phyloP scores from a whole-genome alignment of 2,888 invertebrate species.

The Hyalella azteca region DNA sequence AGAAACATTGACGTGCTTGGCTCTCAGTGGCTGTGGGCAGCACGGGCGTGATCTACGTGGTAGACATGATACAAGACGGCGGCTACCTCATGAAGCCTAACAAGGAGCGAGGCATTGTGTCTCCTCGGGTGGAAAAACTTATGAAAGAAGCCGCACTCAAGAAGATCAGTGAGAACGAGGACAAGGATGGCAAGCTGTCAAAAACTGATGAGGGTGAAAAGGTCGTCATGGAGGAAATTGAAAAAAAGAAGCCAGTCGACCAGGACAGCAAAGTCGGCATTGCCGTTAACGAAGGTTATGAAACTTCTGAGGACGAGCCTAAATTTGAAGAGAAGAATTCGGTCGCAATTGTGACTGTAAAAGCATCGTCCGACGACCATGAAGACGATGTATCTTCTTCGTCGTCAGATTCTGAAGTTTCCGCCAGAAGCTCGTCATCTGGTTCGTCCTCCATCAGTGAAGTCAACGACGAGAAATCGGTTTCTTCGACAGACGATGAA shows the following conservation, averaged over 20 bases:
- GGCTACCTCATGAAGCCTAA: conserved; percentile 67
- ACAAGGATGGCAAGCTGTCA: background rate
- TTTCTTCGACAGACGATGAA: background rate
- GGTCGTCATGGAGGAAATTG: background rate
- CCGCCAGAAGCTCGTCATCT: background rate
- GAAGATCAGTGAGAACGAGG: background rate
- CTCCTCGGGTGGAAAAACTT: conserved; percentile 24
- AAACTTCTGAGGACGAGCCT: background rate
- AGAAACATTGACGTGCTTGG: too few relatives aligned
- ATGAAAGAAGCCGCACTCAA: background rate
- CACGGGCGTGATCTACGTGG: conserved; percentile 75
- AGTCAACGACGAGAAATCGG: background rate
- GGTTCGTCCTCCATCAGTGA: background rate
- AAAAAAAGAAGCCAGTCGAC: background rate
- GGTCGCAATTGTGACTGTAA: background rate
- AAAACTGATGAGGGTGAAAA: background rate
- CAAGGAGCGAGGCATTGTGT: background rate
- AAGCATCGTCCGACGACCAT: background rate
- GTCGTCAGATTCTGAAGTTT: background rate
- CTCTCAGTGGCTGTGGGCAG: conserved; percentile 74
- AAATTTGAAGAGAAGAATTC: background rate
- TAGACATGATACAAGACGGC: conserved; percentile 71
- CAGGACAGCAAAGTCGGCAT: background rate
- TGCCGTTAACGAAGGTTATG: background rate
- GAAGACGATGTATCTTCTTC: background rate